Evolutionary conservation across 92 coral and sea anemone genomes (phyloP), one percentile per base, ranked within the genome.

Genomic region (Ricordea florida): DNA sequence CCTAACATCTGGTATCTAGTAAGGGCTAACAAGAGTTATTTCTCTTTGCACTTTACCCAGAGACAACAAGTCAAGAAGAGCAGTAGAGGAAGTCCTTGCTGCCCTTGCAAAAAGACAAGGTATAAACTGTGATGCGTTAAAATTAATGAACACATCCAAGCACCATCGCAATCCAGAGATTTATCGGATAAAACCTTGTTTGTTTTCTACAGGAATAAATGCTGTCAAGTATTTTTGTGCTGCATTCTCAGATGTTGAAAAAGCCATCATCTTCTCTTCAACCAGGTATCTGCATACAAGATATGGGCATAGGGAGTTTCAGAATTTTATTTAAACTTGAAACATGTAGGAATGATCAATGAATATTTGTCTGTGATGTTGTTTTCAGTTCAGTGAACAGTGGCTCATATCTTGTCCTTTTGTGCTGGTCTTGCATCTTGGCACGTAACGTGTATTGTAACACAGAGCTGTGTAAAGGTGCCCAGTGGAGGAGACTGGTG

Each of bases 381-480:
- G 24, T 47, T 1, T 43, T 67, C 33, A 87, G 93, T 68, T 63
- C 37, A 14, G 82, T 76, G 38, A 83, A 53, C 45, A 87, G 97
- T 71, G 93, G 87, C 5, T 79, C 90, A 31, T 58, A 77, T 14
- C 79, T 91, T 10, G 90, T 88, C 23, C 81, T 81, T 22, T 83
- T 91, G 44, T 78, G 88, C 38, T 91, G 97, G 97, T 79, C 97
- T 2, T 87, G 97, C 48, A 61, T 91, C 21, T 50, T 91, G 14
- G 77, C 58, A 15, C 76, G 78, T 23, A 59, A 57, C 21, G 93
- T 84, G 7, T 91, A 81, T 36, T 34, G 2, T 26, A 76, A 74
- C n/a, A 70, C 63, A 8, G 83, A 87, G 15, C 11, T 83, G 27
- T 91, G 93, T 58, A 67, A 49, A 38, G 93, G 85, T 28, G 66